These are phyloP conservation scores for Electrona antarctica DNA, from an alignment of 2,113 vertebrate species.

Conservation along the genomic window DNA sequence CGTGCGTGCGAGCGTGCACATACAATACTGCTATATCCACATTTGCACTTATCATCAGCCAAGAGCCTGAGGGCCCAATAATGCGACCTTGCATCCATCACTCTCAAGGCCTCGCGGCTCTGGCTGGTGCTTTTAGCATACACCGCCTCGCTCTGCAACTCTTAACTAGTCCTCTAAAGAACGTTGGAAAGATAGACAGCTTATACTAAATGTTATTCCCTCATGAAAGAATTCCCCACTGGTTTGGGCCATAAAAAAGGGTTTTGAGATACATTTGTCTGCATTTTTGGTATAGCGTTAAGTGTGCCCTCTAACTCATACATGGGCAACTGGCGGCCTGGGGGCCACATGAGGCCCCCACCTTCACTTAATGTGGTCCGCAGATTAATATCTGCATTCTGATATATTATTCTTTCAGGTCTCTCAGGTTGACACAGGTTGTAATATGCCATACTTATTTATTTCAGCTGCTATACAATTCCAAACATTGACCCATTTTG, in stretches of 20 bases:
- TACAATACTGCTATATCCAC: not conserved
- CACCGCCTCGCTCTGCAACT: conserved; percentile 39
- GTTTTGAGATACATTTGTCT: conserved; percentile 50
- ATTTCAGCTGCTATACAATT: too few relatives aligned
- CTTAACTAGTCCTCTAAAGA: conserved; percentile 37
- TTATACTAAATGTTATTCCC: conserved; percentile 56
- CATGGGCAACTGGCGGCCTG: too few relatives aligned
- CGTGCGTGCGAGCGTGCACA: not conserved
- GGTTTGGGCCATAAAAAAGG: conserved; percentile 41
- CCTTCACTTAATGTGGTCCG: too few relatives aligned
- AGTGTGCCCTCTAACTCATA: conserved; percentile 18
- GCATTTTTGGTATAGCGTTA: not conserved
- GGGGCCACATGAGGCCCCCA: too few relatives aligned
- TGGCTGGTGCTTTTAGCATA: conserved; percentile 42
- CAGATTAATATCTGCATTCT: too few relatives aligned
- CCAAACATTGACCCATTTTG: too few relatives aligned
- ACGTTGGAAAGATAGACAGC: conserved; percentile 39
- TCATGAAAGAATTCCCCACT: conserved; percentile 56
- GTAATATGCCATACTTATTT: too few relatives aligned
- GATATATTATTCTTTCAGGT: too few relatives aligned
- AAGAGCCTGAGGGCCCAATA: too few relatives aligned
- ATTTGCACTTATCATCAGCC: not conserved
- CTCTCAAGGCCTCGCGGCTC: conserved; percentile 29
- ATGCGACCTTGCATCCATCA: not conserved
- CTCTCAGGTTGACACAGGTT: too few relatives aligned